Base-by-base conservation (phyloP, 2,888 invertebrate species). In the Drosophila engyochracea region DNA sequence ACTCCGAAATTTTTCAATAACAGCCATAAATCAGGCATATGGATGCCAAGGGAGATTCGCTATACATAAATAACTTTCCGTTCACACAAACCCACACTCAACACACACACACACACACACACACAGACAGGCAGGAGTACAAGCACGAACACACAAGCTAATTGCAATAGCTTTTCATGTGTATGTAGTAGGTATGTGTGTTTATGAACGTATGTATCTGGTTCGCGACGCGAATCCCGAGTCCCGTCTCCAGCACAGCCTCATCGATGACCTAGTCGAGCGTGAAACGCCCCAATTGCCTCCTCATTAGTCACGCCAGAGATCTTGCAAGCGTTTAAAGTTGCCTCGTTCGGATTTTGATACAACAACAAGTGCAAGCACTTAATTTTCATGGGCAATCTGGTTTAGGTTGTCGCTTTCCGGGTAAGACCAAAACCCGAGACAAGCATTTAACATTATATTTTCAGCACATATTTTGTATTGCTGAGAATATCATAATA, bases 1-100 rank as follows among this genome's bases (percentile, higher is more conserved):
- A 85, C 80, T 85, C 90, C 82, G 90, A 74, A 91, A 92, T 91
- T 92, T 92, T 92, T 92, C 92, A 92, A 92, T 92, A 92, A 92
- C 92, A 91, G 85, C 89, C 82, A 92, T 92, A 92, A 92, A 92
- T 92, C 92, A 92, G 86, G 81, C 88, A 81, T 88, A 89, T 91
- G 89, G 82, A 90, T 88, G 91, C 83, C 91, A 74, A 72, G 92
- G 91, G 92, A 92, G 70, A 74, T 73, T 73, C 67, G 77, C 84
- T 37, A 41, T 31, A 70, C 84, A 92, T 92, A 92, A 92, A 92
- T 92, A 91, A 91, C 89, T 76, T 75, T 72, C 68, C 76, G 67
- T 52, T 60, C 67, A 22, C 31, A 47, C 31, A 69, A 76, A 52
- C 52, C 52, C 19, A 49, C 16, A 54, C 28, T 61, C 49, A 12